These are phyloP conservation scores for Meiosimyza platycephala DNA, from an alignment of 2,888 invertebrate genomes.

Conservation along the genomic window DNA sequence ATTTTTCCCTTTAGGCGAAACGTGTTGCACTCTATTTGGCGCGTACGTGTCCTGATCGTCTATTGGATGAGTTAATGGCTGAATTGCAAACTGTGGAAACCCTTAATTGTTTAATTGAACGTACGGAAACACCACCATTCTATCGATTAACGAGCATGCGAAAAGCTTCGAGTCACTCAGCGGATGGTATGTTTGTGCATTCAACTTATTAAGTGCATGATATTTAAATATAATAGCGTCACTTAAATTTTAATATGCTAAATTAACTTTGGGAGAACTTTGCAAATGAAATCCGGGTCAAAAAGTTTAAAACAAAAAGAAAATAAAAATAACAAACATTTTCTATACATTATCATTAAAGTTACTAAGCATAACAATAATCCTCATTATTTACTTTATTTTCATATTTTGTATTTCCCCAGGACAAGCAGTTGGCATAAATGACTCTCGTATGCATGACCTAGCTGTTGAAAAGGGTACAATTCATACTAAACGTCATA, in stretches of 20 bases:
- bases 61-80: conserved; percentile 96
- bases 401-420: not conserved
- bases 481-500: conserved; percentile 95
- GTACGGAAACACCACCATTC: conserved; percentile 98
- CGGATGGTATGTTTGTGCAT: conserved; percentile 67
- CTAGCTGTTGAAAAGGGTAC: conserved; percentile 89
- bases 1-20: conserved; percentile 79
- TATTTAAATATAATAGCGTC: too few species aligned
- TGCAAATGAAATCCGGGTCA: not conserved
- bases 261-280: too few species aligned
- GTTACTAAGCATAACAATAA: not conserved
- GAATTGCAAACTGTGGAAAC: conserved; percentile 98
- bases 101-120: conserved; percentile 92
- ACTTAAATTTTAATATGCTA: too few species aligned
- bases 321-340: not conserved
- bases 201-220: too few species aligned
- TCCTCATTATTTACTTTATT: conserved; percentile 11
- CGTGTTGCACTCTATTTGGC: conserved; percentile 94
- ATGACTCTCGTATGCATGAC: conserved; percentile 67
- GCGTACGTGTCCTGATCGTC: conserved; percentile 88
- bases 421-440: conserved; percentile 66
- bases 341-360: not conserved
- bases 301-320: not conserved
- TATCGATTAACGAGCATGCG: conserved; percentile 93
- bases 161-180: conserved; percentile 86